A percentile compares a stretch with the other conserved stretches of the same genome.
Conservation (phyloP, 2,113 vertebrate genomes). For the Erinaceus europaeus region DNA sequence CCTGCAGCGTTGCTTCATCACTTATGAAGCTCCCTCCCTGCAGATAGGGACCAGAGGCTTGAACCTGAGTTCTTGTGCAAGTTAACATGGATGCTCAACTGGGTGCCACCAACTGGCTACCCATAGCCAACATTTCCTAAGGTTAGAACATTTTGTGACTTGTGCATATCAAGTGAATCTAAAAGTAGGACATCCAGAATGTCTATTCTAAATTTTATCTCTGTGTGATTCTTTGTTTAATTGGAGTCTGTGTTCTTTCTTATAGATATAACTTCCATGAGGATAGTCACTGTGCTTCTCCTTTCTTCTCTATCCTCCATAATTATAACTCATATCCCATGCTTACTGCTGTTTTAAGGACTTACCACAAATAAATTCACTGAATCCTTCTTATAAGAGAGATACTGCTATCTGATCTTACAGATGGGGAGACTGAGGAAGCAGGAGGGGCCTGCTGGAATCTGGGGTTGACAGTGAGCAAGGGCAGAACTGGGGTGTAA, state of each 20-base stretch:
- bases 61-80: no score
- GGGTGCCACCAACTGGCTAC: no score
- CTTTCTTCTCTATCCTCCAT: neutral
- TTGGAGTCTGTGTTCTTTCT: neutral
- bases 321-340: neutral
- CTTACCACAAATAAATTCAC: neutral
- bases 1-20: no score
- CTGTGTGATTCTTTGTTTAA: neutral
- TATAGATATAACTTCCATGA: neutral
- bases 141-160: neutral
- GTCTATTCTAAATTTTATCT: neutral
- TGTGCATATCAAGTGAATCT: neutral
- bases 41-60: no score
- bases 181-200: neutral
- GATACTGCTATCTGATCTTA: neutral
- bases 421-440: neutral
- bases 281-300: neutral
- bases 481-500: neutral
- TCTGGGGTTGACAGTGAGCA: neutral
- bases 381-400: neutral
- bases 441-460: neutral
- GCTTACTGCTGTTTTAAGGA: neutral
- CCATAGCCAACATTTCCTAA: no score
- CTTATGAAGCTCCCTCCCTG: no score
- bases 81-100: no score